phyloP scores from a whole-genome alignment of 1,140 invertebrate species.

The Ladona fulva region DNA sequence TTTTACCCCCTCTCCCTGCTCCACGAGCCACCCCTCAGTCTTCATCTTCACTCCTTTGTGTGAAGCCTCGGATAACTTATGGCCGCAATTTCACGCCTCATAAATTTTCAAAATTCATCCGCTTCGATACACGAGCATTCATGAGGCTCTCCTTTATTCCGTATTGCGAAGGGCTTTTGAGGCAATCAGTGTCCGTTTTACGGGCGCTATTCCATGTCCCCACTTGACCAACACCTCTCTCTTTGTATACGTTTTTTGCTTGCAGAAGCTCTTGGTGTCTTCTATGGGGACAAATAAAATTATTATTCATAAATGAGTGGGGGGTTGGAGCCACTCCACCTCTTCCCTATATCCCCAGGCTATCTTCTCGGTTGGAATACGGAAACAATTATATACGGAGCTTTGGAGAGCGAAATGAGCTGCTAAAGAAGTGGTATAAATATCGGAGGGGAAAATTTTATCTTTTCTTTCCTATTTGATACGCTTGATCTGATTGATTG shows the following conservation, averaged over 20 bases:
- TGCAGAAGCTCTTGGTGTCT: too few species aligned
- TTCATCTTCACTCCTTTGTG: background rate
- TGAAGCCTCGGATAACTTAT: background rate
- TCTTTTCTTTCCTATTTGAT: too few species aligned
- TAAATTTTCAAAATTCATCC: slow-evolving; percentile 10
- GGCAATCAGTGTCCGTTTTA: slow-evolving; percentile 4
- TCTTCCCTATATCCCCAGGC: background rate
- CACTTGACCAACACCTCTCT: background rate
- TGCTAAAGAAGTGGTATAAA: too few species aligned
- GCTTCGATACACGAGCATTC: background rate
- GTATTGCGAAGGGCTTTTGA: background rate
- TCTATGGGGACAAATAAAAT: background rate
- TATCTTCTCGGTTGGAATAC: too few species aligned
- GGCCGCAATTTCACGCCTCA: slow-evolving; percentile 1
- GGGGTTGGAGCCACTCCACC: background rate
- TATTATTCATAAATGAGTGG: slow-evolving; percentile 1
- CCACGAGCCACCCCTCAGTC: background rate
- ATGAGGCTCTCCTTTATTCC: background rate
- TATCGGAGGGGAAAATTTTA: too few species aligned
- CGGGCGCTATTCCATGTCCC: background rate
- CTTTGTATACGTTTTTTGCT: too few species aligned
- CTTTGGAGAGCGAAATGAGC: too few species aligned
- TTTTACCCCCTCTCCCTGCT: background rate
- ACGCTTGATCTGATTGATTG: too few species aligned
- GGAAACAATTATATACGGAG: too few species aligned